Evolutionary conservation across 2,888 invertebrate species (phyloP).

Genomic region (Sarcophaga rosellei): DNA sequence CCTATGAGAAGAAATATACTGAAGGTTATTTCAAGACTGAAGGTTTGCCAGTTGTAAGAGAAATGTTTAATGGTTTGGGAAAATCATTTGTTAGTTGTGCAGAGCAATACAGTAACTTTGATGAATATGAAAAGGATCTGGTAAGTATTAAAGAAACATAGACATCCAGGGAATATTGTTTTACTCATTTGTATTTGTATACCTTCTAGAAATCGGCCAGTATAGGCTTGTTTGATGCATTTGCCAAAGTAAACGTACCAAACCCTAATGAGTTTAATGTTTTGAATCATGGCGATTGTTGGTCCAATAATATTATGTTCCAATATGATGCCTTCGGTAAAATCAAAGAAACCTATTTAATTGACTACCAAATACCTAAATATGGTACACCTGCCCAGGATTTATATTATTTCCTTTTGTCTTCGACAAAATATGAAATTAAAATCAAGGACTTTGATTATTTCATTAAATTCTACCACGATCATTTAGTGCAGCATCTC

Average conservation of each 20-base stretch:
- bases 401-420: conserved; percentile 74
- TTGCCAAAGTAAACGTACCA: conserved; percentile 20
- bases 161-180: not conserved
- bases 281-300: conserved; percentile 74
- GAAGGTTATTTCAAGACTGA: conserved; percentile 60
- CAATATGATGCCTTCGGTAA: conserved; percentile 71
- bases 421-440: conserved; percentile 73
- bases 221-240: conserved; percentile 61
- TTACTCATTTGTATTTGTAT: not conserved
- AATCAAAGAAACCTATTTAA: conserved; percentile 72
- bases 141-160: conserved; percentile 61
- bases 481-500: conserved; percentile 73
- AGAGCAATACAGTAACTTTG: conserved; percentile 50
- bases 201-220: not conserved
- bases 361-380: conserved; percentile 74
- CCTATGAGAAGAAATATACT: conserved; percentile 61
- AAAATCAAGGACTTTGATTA: conserved; percentile 74
- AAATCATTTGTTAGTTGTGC: conserved; percentile 56
- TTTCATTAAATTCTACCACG: conserved; percentile 75
- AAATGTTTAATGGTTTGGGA: conserved; percentile 8
- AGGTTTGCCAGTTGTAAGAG: conserved; percentile 27
- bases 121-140: conserved; percentile 67
- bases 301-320: conserved; percentile 77
- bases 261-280: conserved; percentile 74
- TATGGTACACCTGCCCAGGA: conserved; percentile 74